Evolutionary conservation across 2,113 vertebrate genomes (phyloP).

Genomic region (Oryzias melastigma): DNA sequence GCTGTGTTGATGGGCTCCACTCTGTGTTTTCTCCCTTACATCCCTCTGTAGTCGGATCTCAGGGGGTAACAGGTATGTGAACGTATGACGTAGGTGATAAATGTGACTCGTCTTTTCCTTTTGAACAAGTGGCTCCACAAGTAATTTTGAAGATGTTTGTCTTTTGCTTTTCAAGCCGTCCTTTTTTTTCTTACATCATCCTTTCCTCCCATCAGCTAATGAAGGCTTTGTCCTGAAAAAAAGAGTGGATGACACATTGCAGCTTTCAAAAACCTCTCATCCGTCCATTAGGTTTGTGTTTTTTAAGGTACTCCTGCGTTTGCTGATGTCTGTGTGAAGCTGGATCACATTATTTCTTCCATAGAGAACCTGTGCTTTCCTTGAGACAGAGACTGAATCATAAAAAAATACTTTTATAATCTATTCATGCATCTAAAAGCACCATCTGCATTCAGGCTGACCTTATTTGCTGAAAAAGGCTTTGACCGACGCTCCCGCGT

Average conservation of each 20-base stretch:
- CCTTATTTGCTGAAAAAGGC: background rate
- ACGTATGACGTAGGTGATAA: background rate
- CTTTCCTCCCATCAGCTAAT: conserved; percentile 1
- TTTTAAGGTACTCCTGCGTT: conserved; percentile 14
- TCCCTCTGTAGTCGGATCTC: conserved; percentile 21
- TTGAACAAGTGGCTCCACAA: conserved; percentile 29
- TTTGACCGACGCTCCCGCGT: background rate
- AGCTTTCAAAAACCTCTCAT: conserved; percentile 59
- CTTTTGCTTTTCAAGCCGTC: conserved; percentile 58
- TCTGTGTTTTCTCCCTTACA: conserved; percentile 36
- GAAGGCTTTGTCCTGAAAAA: conserved; percentile 40
- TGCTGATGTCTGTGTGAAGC: conserved; percentile 37
- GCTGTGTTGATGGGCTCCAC: conserved; percentile 52
- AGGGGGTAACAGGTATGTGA: conserved; percentile 5
- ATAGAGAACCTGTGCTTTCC: conserved; percentile 51
- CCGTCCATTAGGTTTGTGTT: conserved; percentile 64
- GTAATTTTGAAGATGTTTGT: conserved; percentile 63
- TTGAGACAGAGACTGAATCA: conserved; percentile 45
- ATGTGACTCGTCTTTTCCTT: conserved; percentile 55
- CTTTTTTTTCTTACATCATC: conserved; percentile 1
- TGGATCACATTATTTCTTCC: conserved; percentile 34
- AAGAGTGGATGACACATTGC: conserved; percentile 53
- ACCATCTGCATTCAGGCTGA: background rate
- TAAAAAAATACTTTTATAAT: conserved; percentile 32
- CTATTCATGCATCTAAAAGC: conserved; percentile 33